phyloP scores from a whole-genome alignment of 2,113 vertebrate species.

The Setophaga kirtlandii region DNA sequence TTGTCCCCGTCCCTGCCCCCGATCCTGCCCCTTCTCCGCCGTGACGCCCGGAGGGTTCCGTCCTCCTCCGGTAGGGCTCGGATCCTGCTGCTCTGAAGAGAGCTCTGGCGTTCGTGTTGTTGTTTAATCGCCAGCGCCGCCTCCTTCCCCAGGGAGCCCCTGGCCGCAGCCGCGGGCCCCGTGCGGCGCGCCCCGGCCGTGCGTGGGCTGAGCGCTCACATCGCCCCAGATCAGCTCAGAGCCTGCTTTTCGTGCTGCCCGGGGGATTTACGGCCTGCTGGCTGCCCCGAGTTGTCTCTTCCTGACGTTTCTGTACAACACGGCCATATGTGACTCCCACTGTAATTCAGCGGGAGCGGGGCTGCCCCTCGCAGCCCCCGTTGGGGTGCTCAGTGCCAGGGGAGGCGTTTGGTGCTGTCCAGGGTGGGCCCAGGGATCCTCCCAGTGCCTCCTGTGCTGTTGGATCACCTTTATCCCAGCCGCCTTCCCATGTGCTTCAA shows the following conservation, averaged over 20 bases:
- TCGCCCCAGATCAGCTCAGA: accelerated
- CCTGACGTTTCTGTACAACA: not conserved
- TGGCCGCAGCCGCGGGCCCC: not conserved
- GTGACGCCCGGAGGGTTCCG: not conserved
- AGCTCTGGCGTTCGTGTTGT: not conserved
- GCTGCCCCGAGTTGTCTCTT: not conserved
- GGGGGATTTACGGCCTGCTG: not conserved
- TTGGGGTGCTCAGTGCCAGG: not conserved
- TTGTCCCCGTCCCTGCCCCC: not conserved
- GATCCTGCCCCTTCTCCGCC: not conserved
- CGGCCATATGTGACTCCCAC: not conserved
- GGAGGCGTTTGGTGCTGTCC: not conserved
- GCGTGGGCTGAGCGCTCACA: not conserved
- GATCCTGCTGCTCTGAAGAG: not conserved
- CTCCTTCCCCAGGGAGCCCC: not conserved
- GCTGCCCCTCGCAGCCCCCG: not conserved
- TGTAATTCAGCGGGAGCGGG: not conserved
- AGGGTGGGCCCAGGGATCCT: not conserved
- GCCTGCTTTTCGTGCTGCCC: not conserved
- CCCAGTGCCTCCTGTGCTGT: accelerated
- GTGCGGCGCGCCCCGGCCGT: not conserved
- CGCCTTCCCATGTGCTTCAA: accelerated
- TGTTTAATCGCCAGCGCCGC: not conserved
- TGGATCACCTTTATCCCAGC: not conserved
- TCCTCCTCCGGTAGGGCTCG: not conserved